A percentile compares a stretch with the other conserved stretches of the same genome.
phyloP scores from a whole-genome alignment of 2,797 vertebrate species.

The Percopsis omiscomaycus region DNA sequence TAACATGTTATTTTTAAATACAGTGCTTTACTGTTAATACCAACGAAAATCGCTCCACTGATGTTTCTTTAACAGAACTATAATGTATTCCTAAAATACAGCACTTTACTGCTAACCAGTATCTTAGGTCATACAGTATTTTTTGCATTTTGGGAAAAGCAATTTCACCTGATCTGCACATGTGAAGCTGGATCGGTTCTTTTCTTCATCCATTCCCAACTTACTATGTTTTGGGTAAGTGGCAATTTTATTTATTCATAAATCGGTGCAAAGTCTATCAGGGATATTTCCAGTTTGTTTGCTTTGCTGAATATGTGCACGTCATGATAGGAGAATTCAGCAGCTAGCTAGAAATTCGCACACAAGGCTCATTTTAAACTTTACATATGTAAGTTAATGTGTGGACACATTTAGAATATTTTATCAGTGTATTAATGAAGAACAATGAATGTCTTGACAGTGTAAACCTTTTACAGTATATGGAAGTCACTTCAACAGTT shows the following conservation, averaged over 20 bases:
- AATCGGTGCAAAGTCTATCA: background rate
- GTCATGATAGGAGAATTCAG: background rate
- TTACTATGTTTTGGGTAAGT: background rate
- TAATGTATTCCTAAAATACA: background rate
- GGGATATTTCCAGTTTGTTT: background rate
- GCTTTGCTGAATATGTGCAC: background rate
- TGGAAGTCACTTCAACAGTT: background rate
- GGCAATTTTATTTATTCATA: background rate
- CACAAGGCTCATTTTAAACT: background rate
- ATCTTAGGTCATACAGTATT: no score
- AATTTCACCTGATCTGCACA: no score
- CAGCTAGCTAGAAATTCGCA: background rate
- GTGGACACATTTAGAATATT: background rate
- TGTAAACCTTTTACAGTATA: background rate
- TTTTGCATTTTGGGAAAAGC: no score
- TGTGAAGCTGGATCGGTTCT: no score
- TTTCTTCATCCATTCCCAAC: no score
- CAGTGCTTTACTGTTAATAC: no score
- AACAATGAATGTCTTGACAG: background rate
- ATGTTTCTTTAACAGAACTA: no score
- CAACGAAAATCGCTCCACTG: no score
- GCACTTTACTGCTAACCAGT: background rate
- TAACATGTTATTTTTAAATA: no score
- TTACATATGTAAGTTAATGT: background rate
- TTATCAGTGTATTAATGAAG: slow-evolving; percentile 4